Percentiles rank a stretch among this genome's conserved stretches.
Evolutionary conservation across 2,113 vertebrate species (phyloP).

Genomic region (Apaloderma vittatum): DNA sequence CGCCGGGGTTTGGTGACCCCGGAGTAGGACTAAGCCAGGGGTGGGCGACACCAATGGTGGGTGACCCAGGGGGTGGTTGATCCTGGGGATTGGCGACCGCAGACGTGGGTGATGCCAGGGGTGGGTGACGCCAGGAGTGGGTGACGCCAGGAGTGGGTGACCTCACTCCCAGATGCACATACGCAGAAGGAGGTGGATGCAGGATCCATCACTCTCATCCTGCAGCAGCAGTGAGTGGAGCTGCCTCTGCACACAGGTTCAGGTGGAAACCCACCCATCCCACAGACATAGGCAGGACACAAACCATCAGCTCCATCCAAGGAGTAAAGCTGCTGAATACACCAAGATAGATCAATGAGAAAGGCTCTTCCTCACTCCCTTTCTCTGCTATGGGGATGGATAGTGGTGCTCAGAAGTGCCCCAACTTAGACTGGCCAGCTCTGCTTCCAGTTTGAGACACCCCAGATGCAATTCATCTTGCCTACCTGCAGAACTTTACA

Average conservation of each 20-base stretch:
- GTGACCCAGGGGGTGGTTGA: too few species aligned
- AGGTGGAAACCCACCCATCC: neutral
- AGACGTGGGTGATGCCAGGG: too few species aligned
- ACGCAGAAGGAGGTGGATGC: neutral
- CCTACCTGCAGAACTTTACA: neutral
- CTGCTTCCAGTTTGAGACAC: neutral
- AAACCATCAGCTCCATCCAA: neutral
- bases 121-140: too few species aligned
- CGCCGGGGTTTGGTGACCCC: too few species aligned
- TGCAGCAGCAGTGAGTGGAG: neutral
- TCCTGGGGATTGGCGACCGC: too few species aligned
- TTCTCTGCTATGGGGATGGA: neutral
- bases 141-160: too few species aligned
- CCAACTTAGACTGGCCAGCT: neutral
- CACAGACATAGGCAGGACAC: neutral
- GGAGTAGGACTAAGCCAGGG: too few species aligned
- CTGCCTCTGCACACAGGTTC: neutral
- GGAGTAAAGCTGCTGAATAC: neutral
- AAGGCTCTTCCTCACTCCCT: neutral
- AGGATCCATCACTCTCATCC: neutral
- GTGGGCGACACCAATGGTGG: too few species aligned
- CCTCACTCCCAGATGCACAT: fast-evolving
- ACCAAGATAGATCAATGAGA: neutral
- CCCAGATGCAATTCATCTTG: neutral
- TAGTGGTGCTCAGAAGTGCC: neutral